These are phyloP conservation scores for Gallinago paraguaiae DNA, from an alignment of 2,113 vertebrate genomes.

Conservation along the genomic window DNA sequence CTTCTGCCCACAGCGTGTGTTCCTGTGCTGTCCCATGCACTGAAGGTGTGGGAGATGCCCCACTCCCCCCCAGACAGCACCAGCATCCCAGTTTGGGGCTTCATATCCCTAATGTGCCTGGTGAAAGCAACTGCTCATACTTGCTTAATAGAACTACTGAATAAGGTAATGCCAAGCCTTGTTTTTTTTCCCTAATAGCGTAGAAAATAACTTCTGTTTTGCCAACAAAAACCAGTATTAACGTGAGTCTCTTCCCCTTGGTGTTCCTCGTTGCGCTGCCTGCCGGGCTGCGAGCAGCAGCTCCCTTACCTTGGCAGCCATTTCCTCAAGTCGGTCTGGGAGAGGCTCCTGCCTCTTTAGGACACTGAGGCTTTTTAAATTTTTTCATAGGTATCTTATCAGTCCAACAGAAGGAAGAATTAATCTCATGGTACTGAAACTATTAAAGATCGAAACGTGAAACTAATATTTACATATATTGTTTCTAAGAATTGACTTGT, in stretches of 20 bases:
- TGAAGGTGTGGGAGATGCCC: neutral
- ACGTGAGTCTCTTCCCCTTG: neutral
- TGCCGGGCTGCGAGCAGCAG: neutral
- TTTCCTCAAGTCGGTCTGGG: slow-evolving; percentile 23
- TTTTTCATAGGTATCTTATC: neutral
- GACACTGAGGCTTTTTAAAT: neutral
- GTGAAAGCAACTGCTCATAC: neutral
- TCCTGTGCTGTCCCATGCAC: neutral
- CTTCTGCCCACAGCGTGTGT: neutral
- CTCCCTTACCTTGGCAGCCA: neutral
- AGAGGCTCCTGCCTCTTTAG: neutral
- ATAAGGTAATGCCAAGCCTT: neutral
- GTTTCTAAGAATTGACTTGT: neutral
- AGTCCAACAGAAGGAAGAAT: neutral
- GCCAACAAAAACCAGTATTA: neutral
- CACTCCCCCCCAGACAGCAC: neutral
- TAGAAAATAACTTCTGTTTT: neutral
- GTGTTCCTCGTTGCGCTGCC: neutral
- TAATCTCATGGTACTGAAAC: neutral
- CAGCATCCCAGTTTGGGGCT: neutral
- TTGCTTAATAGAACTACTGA: neutral
- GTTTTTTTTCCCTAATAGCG: accelerated
- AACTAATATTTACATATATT: neutral
- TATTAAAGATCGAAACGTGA: neutral
- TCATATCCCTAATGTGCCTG: neutral